Base-by-base conservation (phyloP, 1,140 invertebrate genomes). In the Drosophila lacteicornis region DNA sequence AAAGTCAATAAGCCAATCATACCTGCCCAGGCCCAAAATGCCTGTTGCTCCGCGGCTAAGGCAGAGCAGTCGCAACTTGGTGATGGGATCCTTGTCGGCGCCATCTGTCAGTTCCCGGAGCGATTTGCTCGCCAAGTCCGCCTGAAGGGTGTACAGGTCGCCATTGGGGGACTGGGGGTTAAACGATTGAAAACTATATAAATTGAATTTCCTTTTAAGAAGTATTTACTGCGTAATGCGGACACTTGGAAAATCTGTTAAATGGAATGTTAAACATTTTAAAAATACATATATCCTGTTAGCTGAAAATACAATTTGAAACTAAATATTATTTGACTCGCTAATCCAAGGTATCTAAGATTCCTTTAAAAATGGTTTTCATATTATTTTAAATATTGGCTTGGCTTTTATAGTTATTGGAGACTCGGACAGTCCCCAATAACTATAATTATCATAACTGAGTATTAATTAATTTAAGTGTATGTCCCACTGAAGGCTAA, bases 21-120 rank as follows among this genome's bases (percentile, higher is more conserved):
- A 98, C 97, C 96, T 97, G 82, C 96, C 97, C 45, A 99, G 92
- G 1, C 97, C 97, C 79, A 99, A 94, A 80, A 99, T 99, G 38
- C 98, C 98, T 67, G 95, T 95, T 19, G 97, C 96, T 53, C 98
- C 98, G 68, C 98, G 94, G 2, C 96, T 94, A 15, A 99, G 93
- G 93, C 98, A 98, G 25, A 98, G 93, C 49, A 98, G 93, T 50
- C 98, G 94, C 61, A 99, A 91, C 88, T 96, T 96, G 93, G 99
- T 97, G 51, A 98, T 93, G 4, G 97, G 95, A 93, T 99, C 97
- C 50, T 94, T 96, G 22, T 94, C 93, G 42, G 83, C 92, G 30
- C 94, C 93, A 73, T 93, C 73, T 65, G 94, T 91, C 43, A 94
- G 92, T 19, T 94, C 94, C 76, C 95, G 94, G 56, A 93, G 95